Evolutionary conservation across 2,888 invertebrate species (phyloP).

Genomic region (Scaptomyza flava): DNA sequence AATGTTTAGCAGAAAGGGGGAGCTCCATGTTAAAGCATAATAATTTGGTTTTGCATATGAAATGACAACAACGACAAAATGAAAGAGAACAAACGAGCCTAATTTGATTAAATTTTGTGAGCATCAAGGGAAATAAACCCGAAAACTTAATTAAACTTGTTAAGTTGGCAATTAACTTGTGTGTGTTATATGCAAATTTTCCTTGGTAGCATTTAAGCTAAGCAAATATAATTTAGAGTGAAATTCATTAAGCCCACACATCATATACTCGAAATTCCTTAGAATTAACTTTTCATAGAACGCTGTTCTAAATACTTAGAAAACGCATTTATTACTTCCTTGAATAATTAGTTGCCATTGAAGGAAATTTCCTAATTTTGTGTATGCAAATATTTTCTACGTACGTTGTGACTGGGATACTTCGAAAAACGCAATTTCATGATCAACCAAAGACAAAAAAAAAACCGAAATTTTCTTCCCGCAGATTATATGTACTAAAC

Average conservation of each 20-base stretch:
- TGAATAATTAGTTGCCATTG: too few relatives aligned
- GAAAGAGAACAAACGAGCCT: constrained; percentile 14
- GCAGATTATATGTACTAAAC: too few relatives aligned
- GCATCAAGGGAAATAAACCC: constrained; percentile 66
- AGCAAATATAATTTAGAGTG: background rate
- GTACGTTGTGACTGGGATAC: too few relatives aligned
- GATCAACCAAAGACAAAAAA: too few relatives aligned
- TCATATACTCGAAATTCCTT: background rate
- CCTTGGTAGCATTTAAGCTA: background rate
- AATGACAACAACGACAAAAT: constrained; percentile 28
- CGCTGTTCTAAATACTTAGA: too few relatives aligned
- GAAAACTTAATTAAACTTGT: constrained; percentile 21
- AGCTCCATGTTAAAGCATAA: constrained; percentile 14
- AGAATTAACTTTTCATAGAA: too few relatives aligned
- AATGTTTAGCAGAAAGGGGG: background rate
- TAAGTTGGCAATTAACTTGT: constrained; percentile 6
- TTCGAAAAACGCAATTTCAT: too few relatives aligned
- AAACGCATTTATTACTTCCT: too few relatives aligned
- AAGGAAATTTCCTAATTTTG: too few relatives aligned
- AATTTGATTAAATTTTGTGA: constrained; percentile 35
- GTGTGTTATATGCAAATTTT: background rate
- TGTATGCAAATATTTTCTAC: too few relatives aligned
- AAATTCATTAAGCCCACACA: background rate
- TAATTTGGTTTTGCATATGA: constrained; percentile 52
- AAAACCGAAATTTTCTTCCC: too few relatives aligned